Conservation (phyloP, 2,113 vertebrate species). For the Aramus guarauna region DNA sequence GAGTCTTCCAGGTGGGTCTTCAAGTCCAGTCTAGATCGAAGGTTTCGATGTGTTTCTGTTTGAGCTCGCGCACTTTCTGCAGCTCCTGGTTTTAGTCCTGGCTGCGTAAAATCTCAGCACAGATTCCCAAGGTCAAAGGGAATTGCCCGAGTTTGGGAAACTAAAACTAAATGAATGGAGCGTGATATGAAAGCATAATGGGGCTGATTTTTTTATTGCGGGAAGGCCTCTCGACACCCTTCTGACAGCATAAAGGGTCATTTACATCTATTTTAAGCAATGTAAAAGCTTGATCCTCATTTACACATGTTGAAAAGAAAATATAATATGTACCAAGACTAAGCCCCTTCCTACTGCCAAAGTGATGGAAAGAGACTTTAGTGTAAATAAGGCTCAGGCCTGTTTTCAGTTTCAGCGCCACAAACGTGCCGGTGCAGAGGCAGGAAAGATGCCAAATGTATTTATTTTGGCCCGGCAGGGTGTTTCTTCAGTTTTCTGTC, state of each 20-base stretch:
- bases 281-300: conserved; percentile 18
- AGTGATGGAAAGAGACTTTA: conserved; percentile 43
- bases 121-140: background rate
- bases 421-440: background rate
- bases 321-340: background rate
- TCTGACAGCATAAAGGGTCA: conserved; percentile 46
- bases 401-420: background rate
- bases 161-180: background rate
- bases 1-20: background rate
- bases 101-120: background rate
- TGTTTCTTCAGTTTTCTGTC: conserved; percentile 23
- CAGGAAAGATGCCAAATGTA: conserved; percentile 30
- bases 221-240: background rate
- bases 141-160: background rate
- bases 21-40: background rate
- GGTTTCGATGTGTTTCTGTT: background rate
- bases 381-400: conserved; percentile 35
- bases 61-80: background rate
- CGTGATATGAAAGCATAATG: conserved; percentile 12
- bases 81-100: background rate
- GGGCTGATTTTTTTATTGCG: background rate
- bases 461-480: conserved; percentile 22
- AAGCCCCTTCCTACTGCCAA: conserved; percentile 27
- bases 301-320: conserved; percentile 42
- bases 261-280: conserved; percentile 49